Percentiles rank a stretch among this genome's conserved stretches.
Evolutionary conservation across 2,888 invertebrate genomes (phyloP).

Genomic region (Patella ulyssiponensis): DNA sequence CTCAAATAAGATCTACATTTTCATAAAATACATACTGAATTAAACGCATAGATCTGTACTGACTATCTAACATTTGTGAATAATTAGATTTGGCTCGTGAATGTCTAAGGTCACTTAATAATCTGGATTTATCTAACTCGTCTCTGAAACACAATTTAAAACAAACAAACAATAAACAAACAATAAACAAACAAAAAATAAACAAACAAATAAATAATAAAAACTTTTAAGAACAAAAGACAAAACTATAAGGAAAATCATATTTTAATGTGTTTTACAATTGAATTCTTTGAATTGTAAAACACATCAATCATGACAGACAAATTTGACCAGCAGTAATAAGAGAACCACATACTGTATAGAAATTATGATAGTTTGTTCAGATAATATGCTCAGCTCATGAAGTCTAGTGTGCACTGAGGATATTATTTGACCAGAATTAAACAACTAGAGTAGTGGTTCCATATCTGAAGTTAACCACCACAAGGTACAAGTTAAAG

Average conservation of each 20-base stretch:
- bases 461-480: too few relatives aligned
- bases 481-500: too few relatives aligned
- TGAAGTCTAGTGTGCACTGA: too few relatives aligned
- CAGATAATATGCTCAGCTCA: too few relatives aligned
- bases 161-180: not conserved
- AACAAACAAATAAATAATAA: not conserved
- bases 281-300: too few relatives aligned
- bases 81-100: constrained; percentile 2
- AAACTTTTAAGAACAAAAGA: not conserved
- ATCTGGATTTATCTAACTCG: not conserved
- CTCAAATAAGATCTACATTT: not conserved
- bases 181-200: not conserved
- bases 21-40: not conserved
- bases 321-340: too few relatives aligned
- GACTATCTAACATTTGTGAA: not conserved
- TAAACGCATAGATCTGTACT: not conserved
- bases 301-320: too few relatives aligned
- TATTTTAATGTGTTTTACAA: too few relatives aligned
- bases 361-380: too few relatives aligned
- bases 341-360: too few relatives aligned
- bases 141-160: not conserved
- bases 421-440: too few relatives aligned
- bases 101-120: not conserved
- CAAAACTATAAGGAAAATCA: not conserved
- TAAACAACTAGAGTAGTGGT: too few relatives aligned